These are phyloP conservation scores for Leptinotarsa defecta DNA, from an alignment of 1,140 invertebrate genomes.

Conservation along the genomic window DNA sequence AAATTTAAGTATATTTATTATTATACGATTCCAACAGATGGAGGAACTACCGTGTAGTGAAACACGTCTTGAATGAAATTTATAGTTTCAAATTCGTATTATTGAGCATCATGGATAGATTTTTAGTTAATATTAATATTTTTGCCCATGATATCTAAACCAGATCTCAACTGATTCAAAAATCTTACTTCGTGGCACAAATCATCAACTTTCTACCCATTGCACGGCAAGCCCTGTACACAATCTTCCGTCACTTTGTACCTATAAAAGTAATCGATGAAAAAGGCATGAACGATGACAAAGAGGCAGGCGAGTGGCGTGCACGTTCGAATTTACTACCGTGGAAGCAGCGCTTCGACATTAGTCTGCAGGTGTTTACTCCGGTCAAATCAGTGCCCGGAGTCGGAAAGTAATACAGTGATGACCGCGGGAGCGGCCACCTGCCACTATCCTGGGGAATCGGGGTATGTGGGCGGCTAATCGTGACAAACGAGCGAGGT, in stretches of 20 bases:
- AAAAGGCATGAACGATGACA: background rate
- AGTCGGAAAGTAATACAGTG: constrained; percentile 53
- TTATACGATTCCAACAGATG: too few species aligned
- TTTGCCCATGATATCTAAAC: too few species aligned
- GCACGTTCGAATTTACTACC: constrained; percentile 39
- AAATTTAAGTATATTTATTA: too few species aligned
- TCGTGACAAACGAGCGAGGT: constrained; percentile 53
- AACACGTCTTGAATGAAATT: too few species aligned
- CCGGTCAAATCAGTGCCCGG: constrained; percentile 44
- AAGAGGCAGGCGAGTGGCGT: constrained; percentile 1
- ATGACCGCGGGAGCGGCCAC: constrained; percentile 48
- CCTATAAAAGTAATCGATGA: background rate
- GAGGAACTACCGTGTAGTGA: too few species aligned
- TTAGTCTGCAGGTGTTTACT: constrained; percentile 49
- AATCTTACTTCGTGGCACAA: background rate
- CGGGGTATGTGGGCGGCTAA: constrained; percentile 43
- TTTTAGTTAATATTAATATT: too few species aligned
- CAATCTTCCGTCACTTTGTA: background rate
- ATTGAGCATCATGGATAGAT: too few species aligned
- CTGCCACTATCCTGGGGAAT: constrained; percentile 38
- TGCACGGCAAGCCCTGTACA: too few species aligned
- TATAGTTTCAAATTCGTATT: too few species aligned
- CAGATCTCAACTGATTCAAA: too few species aligned
- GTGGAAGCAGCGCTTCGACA: constrained; percentile 45
- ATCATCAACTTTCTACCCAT: background rate